Conservation (phyloP, 2,888 invertebrate species). For the Meghimatium bilineatum region DNA sequence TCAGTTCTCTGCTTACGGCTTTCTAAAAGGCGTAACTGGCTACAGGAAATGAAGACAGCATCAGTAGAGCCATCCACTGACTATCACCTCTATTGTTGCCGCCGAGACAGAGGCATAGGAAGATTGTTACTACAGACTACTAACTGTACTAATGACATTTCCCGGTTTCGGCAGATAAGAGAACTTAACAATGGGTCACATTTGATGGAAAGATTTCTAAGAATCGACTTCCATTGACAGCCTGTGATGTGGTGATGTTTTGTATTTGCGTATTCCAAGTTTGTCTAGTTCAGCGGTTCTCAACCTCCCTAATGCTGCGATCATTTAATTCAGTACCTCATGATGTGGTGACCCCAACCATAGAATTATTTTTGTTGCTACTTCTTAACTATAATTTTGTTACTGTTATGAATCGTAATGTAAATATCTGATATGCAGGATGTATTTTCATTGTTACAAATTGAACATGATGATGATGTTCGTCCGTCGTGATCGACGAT, state of each 20-base stretch:
- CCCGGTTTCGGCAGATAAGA: not conserved
- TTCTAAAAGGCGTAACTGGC: conserved; percentile 24
- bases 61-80: not conserved
- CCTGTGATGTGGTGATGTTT: not conserved
- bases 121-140: not conserved
- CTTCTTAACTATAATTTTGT: too few species aligned
- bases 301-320: too few species aligned
- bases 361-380: too few species aligned
- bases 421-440: too few species aligned
- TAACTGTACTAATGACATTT: conserved; percentile 26
- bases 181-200: conserved; percentile 20
- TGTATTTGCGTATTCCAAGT: not conserved
- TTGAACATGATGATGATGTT: too few species aligned
- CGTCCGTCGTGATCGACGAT: too few species aligned
- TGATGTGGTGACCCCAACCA: too few species aligned
- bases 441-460: too few species aligned
- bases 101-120: not conserved
- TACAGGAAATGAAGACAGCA: conserved; percentile 36
- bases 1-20: conserved; percentile 16
- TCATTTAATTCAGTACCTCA: too few species aligned
- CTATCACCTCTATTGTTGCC: conserved; percentile 15
- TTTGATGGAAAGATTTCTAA: not conserved
- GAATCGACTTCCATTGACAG: not conserved
- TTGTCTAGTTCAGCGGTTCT: not conserved
- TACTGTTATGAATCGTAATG: too few species aligned